Evolutionary conservation across 2,888 invertebrate species (phyloP).

Genomic region (Lepidonotus clava): DNA sequence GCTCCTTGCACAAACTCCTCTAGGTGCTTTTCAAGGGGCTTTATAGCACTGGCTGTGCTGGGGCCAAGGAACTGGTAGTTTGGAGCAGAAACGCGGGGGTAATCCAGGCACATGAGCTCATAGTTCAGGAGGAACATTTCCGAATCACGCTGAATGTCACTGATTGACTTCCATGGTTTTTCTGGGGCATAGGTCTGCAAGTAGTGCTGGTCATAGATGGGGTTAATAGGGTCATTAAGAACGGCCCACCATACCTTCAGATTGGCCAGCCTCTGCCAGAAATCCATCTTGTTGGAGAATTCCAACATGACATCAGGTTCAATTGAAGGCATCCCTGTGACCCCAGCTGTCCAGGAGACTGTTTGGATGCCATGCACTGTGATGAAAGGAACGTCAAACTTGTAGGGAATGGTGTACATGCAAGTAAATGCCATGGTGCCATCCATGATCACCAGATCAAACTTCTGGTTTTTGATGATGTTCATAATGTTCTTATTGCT

Average conservation of each 20-base stretch:
- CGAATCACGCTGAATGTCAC: not conserved
- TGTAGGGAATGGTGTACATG: not conserved
- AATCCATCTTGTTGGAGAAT: not conserved
- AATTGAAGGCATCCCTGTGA: not conserved
- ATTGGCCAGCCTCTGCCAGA: not conserved
- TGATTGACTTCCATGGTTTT: not conserved
- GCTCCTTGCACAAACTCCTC: not conserved
- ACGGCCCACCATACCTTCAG: not conserved
- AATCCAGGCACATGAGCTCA: conserved; percentile 17
- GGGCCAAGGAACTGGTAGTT: not conserved
- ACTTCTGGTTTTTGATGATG: not conserved
- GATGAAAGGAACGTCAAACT: conserved; percentile 3
- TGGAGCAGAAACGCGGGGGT: not conserved
- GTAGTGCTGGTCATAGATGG: not conserved
- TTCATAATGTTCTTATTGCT: not conserved
- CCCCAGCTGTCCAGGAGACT: not conserved
- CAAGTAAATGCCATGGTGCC: not conserved
- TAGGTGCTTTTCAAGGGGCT: not conserved
- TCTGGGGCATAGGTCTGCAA: not conserved
- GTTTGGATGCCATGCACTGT: not conserved
- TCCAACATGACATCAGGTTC: not conserved
- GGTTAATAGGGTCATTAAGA: not conserved
- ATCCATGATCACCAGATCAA: conserved; percentile 16
- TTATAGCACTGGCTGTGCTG: not conserved
- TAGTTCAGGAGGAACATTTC: not conserved